Evolutionary conservation across 1,140 invertebrate species (phyloP).

Genomic region (Panagrolaimus sp.): DNA sequence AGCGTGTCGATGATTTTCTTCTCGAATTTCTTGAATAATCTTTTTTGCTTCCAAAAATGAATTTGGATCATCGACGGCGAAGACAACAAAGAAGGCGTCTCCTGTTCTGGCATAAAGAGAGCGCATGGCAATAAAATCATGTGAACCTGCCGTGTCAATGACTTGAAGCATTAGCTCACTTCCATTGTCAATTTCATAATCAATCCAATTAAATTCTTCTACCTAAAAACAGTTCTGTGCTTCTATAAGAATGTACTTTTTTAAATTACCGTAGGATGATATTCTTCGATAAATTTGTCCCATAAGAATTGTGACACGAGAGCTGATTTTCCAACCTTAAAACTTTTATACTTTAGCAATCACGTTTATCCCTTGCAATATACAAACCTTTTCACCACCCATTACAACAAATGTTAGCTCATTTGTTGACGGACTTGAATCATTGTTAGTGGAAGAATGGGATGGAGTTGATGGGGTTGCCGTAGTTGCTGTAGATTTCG

Average conservation of each 20-base stretch:
- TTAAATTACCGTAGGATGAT: slow-evolving; percentile 49
- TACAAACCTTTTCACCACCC: slow-evolving; percentile 32
- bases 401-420: slow-evolving; percentile 39
- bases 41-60: slow-evolving; percentile 46
- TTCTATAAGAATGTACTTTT: too few species aligned
- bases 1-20: slow-evolving; percentile 42
- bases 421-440: background rate
- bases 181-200: slow-evolving; percentile 46
- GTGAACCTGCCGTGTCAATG: slow-evolving; percentile 49
- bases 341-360: slow-evolving; percentile 18
- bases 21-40: slow-evolving; percentile 48
- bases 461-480: background rate
- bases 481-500: background rate
- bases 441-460: background rate
- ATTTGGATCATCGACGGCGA: slow-evolving; percentile 40
- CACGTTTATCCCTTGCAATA: background rate
- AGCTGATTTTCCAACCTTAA: slow-evolving; percentile 55
- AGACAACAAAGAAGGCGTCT: slow-evolving; percentile 54
- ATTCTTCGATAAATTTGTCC: slow-evolving; percentile 48
- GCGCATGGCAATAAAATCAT: slow-evolving; percentile 55
- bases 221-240: too few species aligned
- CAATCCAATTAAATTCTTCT: slow-evolving; percentile 57
- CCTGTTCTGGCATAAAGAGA: slow-evolving; percentile 47
- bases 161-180: slow-evolving; percentile 26
- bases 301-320: slow-evolving; percentile 54